Evolutionary conservation across 2,797 vertebrate species (phyloP), one percentile per base, ranked within the genome.

Genomic region (Mareca penelope): DNA sequence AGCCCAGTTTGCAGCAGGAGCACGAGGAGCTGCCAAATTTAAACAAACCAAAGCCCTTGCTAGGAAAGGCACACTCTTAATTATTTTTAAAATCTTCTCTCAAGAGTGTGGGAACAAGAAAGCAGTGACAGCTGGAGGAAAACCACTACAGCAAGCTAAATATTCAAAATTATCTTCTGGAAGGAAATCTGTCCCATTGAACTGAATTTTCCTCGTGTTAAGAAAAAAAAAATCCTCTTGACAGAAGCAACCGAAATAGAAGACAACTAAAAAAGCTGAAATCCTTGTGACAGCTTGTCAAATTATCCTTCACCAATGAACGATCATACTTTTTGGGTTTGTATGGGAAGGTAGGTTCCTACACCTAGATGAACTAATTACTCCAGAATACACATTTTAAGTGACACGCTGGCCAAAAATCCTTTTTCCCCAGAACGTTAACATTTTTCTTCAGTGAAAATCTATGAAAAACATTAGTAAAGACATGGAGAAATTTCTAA

Each of bases 51-150:
- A 96, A 95, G 55, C 42, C 82, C 64, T 87, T 89, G 33, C 80
- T 88, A 87, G 81, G 85, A 80, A 80, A 89, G 94, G 92, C 3
- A 5, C 70, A 93, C 78, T 96, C 69, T 96, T 97, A 95, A 95
- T 96, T 96, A 95, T 84, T 94, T 96, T 95, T 88, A 85, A 97
- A 96, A 95, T 73, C 56, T 93, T 96, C 57, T 95, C 83, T 94
- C 73, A 57, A 88, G 60, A 92, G 65, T 73, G 85, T 39, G 94
- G 68, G 68, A 95, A 95, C 78, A 89, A 78, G 91, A 70, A 61
- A 90, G 91, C 75, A 94, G 78, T 95, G 93, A 78, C 83, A 96
- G 87, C 90, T 96, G 89, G 80, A 86, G 69, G 42, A 95, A 97
- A 98, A 95, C 73, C 40, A 75, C 85, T 77, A 80, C 29, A 76